Evolutionary conservation across 2,797 vertebrate species (phyloP), one percentile per base, ranked within the genome.

Genomic region (Coluber constrictor): DNA sequence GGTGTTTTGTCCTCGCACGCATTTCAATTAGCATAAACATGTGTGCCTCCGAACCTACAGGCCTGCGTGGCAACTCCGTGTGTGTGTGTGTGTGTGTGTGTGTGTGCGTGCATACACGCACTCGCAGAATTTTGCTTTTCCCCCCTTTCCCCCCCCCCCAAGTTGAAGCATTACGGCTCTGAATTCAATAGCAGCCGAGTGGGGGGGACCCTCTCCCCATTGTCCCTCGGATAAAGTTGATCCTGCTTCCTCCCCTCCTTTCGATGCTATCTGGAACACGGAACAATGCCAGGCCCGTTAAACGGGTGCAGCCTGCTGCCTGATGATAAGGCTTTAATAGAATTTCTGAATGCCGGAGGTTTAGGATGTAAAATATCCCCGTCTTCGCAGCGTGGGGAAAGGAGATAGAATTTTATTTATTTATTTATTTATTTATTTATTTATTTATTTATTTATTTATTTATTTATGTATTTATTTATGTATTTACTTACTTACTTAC

Each of bases 301-400:
- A 96, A 96, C 98, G 98, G 98, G 97, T 93, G 56, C 70, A 97
- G 98, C 97, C 99, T 99, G 99, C 98, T 98, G 98, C 97, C 98
- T 97, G 98, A 97, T 97, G 98, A 99, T 99, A 99, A 99, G 98
- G 98, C 98, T 98, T 98, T 98, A 98, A 98, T 98, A 99, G 98
- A 98, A 99, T 99, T 98, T 98, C 98, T 98, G 98, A 98, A 98
- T 98, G 98, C 98, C 98, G 97, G 98, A 98, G 98, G 96, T 96
- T 99, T 98, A 97, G 98, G 98, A 98, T 98, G 98, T 98, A 98
- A 98, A 98, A 98, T 98, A 98, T 98, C 98, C 98, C 97, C 96
- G 97, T 97, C 97, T 98, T 96, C 97, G 87, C 96, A 95, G 98
- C 96, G 96, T 98, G 98, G 98, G 98, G 98, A 97, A 98, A 97